These are phyloP conservation scores for Trematocara unimaculatum DNA, from an alignment of 2,113 vertebrate species.

Conservation along the genomic window DNA sequence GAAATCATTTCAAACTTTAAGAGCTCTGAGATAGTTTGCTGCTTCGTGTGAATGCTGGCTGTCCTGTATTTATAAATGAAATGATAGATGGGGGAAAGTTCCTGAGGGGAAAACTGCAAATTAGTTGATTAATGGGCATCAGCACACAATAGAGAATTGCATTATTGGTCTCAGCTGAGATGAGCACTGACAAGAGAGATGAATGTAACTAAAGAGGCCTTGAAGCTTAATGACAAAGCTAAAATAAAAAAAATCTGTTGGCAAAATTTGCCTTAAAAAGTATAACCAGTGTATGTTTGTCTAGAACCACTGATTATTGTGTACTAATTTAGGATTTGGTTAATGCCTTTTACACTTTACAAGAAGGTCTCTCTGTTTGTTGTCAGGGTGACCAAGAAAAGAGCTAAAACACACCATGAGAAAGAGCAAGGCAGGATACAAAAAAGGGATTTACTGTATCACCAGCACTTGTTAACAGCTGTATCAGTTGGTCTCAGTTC, in stretches of 20 bases:
- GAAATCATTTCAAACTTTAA: not conserved
- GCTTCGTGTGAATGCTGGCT: not conserved
- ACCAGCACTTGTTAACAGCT: constrained; percentile 65
- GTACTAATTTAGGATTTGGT: not conserved
- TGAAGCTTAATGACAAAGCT: not conserved
- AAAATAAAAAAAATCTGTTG: not conserved
- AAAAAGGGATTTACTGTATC: constrained; percentile 28
- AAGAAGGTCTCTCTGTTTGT: not conserved
- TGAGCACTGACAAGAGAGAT: not conserved
- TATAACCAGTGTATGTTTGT: not conserved
- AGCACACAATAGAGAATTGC: not conserved
- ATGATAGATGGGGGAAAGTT: not conserved
- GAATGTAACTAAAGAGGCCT: not conserved
- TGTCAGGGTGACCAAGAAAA: not conserved
- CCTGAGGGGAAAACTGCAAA: not conserved
- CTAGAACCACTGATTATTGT: not conserved
- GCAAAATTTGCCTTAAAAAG: not conserved
- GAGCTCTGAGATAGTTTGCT: not conserved
- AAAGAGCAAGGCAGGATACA: not conserved
- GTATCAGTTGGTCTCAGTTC: constrained; percentile 79
- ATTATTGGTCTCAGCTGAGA: not conserved
- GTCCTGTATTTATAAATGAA: not conserved
- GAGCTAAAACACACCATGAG: not conserved
- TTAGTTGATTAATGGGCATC: constrained; percentile 4
- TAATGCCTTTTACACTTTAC: not conserved